Conservation (phyloP, 2,797 vertebrate genomes). For the Hyperoplus lanceolatus region DNA sequence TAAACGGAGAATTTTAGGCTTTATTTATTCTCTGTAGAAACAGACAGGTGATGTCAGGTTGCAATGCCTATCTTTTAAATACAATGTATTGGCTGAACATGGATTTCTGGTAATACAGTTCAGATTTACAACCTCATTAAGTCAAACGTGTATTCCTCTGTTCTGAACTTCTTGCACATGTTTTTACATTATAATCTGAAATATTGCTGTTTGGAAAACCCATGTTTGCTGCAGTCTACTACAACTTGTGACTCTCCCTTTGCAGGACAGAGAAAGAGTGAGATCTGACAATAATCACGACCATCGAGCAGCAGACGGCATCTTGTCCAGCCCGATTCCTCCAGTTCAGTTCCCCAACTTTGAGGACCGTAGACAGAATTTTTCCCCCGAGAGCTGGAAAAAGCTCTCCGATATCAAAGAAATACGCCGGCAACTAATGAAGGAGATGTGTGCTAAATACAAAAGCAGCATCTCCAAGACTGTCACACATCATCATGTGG, state of each 20-base stretch:
- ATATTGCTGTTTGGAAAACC: not conserved
- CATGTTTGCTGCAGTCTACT: constrained; percentile 16
- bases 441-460: constrained; percentile 92
- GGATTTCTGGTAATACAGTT: not conserved
- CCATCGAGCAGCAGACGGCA: constrained; percentile 51
- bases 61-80: no score
- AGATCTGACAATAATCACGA: constrained; percentile 56
- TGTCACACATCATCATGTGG: constrained; percentile 91
- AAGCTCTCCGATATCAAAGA: constrained; percentile 82
- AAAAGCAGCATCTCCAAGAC: constrained; percentile 88
- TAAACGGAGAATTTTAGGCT: no score
- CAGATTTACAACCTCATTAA: not conserved
- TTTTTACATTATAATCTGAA: not conserved
- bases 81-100: no score
- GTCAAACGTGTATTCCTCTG: not conserved
- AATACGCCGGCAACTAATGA: constrained; percentile 88
- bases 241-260: constrained; percentile 79
- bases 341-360: constrained; percentile 85
- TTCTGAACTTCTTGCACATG: not conserved
- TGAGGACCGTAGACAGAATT: constrained; percentile 74
- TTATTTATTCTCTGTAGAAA: no score
- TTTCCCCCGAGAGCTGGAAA: constrained; percentile 27
- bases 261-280: constrained; percentile 73
- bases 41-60: no score
- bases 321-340: constrained; percentile 68